phyloP scores from a whole-genome alignment of 2,113 vertebrate genomes.

The Megalops atlanticus region DNA sequence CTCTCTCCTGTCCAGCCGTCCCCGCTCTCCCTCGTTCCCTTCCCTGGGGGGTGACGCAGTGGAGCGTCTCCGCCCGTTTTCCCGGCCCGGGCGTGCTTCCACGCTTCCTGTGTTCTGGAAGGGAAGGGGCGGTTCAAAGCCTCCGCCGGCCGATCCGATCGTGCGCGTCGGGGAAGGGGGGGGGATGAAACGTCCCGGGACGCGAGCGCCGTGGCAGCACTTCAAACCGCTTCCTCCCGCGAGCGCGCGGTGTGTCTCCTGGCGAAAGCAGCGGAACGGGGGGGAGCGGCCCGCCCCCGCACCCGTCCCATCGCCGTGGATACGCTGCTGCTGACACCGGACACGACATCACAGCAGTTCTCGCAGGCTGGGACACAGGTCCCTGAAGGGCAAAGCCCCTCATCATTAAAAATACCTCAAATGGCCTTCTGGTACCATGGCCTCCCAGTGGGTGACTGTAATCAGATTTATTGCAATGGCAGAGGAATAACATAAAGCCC shows the following conservation, averaged over 20 bases:
- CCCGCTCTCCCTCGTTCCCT: neutral
- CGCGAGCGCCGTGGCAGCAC: neutral
- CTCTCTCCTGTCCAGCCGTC: neutral
- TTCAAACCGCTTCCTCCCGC: slow-evolving; percentile 1
- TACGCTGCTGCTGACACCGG: neutral
- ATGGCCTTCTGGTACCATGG: neutral
- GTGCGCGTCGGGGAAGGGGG: no score
- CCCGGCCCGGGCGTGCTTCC: neutral
- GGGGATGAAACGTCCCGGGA: neutral
- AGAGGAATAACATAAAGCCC: no score
- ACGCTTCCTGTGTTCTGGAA: neutral
- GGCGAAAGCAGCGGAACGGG: neutral
- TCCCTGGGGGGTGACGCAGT: neutral
- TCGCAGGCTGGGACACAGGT: neutral
- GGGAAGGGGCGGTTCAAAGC: slow-evolving; percentile 5
- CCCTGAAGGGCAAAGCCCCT: no score
- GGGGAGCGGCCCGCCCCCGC: no score
- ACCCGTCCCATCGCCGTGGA: neutral
- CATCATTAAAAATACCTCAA: no score
- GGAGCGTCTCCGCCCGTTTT: slow-evolving; percentile 22
- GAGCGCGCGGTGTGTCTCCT: neutral
- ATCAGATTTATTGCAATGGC: no score
- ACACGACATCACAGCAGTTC: neutral
- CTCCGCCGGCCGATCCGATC: neutral
- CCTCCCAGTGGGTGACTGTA: neutral